Base-by-base conservation (phyloP, 2,113 vertebrate species). In the Lathamus discolor region DNA sequence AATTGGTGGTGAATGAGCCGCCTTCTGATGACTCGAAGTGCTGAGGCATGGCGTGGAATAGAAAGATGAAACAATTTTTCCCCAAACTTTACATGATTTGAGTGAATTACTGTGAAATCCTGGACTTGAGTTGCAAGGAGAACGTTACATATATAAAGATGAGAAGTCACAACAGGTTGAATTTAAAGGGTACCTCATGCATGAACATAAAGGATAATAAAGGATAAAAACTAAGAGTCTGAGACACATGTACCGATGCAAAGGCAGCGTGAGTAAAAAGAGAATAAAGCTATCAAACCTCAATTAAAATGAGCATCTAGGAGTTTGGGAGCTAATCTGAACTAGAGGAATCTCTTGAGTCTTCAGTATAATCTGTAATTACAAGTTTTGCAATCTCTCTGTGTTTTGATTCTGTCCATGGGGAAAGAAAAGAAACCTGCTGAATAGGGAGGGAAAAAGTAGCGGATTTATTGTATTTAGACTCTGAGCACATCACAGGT, bases 131-230 rank as follows among this genome's bases (percentile, higher is more conserved):
- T n/a, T 63, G 49, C n/a, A 35, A 74, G 35, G 20, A 23, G 27
- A 67, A 7, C 31, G 9, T 10, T 5, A 13, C 3, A 13, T 3
- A 14, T 1, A 37, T 14, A 29, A 22, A 29, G 10, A 35, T 0
- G 2, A 29, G 28, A 29, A 59, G 35, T 74, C 48, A 43, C 2
- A 3, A 52, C 44, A 54, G 18, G 22, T 70, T 39, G 43, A 77
- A 43, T 10, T 55, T 63, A 8, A 59, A 59, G 33, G 57, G n/a
- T 35, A 35, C 57, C 22, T 59, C 33, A 59, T 59, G 57, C 22
- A 35, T 59, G 57, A 35, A 23, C 22, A 10, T 23, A 59, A 16
- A 24, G 33, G 33, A 59, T 59, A 35, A 59, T 59, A 35, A 35
- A 59, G 33, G 57, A 59, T 23, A 35, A 59, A 87, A 92, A 64